A percentile compares a stretch with the other conserved stretches of the same genome.
These are phyloP conservation scores for Athripsodes cinereus DNA, from an alignment of 2,888 invertebrate species.

Conservation along the genomic window DNA sequence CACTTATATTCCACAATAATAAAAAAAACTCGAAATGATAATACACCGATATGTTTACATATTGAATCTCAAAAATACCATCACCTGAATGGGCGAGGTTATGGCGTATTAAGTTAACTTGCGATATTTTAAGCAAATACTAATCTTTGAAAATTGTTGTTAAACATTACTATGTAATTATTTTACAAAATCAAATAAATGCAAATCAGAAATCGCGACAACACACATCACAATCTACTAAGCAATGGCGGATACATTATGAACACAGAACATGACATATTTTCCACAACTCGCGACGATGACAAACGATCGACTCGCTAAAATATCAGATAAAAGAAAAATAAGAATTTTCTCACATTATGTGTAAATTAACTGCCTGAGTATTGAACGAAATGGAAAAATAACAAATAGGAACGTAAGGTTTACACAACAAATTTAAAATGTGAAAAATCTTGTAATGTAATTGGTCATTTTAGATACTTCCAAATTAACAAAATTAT, in stretches of 20 bases:
- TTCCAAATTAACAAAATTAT: too few relatives aligned
- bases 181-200: background rate
- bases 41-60: slow-evolving; percentile 16
- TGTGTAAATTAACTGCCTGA: too few relatives aligned
- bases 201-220: background rate
- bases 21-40: background rate
- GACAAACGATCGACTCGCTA: background rate
- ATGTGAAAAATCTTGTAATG: too few relatives aligned
- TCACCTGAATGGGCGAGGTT: slow-evolving; percentile 14
- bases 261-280: background rate
- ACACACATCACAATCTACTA: background rate
- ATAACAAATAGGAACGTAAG: too few relatives aligned
- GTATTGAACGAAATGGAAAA: too few relatives aligned
- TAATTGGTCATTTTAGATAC: too few relatives aligned
- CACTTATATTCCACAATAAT: background rate
- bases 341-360: background rate
- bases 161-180: background rate
- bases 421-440: too few relatives aligned
- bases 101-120: slow-evolving; percentile 7
- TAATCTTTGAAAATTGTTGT: background rate
- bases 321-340: background rate
- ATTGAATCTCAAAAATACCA: slow-evolving; percentile 12
- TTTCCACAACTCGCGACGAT: background rate
- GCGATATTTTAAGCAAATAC: background rate
- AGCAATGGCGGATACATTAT: background rate